Conservation (phyloP, 1,140 invertebrate genomes). For the Uloborus diversus region DNA sequence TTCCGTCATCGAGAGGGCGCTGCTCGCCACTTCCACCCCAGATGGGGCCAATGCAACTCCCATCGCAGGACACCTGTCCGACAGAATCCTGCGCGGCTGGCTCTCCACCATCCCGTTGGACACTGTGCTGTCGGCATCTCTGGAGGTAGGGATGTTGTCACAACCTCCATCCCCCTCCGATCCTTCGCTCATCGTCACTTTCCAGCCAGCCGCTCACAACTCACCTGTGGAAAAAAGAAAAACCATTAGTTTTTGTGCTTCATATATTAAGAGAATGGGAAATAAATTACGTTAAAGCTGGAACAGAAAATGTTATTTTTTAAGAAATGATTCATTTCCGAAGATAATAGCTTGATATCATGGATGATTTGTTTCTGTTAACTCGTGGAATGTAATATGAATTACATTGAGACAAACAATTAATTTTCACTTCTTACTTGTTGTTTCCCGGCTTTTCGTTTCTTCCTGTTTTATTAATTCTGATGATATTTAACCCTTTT, state of each 20-base stretch:
- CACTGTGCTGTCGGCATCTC: conserved; percentile 46
- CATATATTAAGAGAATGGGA: not conserved
- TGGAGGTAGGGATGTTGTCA: conserved; percentile 36
- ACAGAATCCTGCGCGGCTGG: conserved; percentile 32
- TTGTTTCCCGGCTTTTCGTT: too few relatives aligned
- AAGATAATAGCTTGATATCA: too few relatives aligned
- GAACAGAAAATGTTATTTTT: too few relatives aligned
- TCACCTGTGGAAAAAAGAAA: conserved; percentile 9
- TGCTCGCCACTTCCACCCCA: conserved; percentile 17
- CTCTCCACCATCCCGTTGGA: conserved; percentile 40
- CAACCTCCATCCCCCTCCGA: conserved; percentile 24
- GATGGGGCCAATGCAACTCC: conserved; percentile 10
- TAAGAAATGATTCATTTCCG: too few relatives aligned
- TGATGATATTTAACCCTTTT: too few relatives aligned
- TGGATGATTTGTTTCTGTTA: too few relatives aligned
- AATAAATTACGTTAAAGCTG: too few relatives aligned
- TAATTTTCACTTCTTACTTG: too few relatives aligned
- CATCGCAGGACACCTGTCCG: conserved; percentile 30
- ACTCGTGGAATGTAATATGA: too few relatives aligned
- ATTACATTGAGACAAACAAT: too few relatives aligned
- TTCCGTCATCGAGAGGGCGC: not conserved
- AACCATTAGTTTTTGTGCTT: not conserved
- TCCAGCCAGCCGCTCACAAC: conserved; percentile 24
- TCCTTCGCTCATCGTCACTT: conserved; percentile 47
- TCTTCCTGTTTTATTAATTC: too few relatives aligned